Percentiles rank a stretch among this genome's conserved stretches.
phyloP scores from a whole-genome alignment of 1,140 invertebrate species.

The Drosophila punjabiensis region DNA sequence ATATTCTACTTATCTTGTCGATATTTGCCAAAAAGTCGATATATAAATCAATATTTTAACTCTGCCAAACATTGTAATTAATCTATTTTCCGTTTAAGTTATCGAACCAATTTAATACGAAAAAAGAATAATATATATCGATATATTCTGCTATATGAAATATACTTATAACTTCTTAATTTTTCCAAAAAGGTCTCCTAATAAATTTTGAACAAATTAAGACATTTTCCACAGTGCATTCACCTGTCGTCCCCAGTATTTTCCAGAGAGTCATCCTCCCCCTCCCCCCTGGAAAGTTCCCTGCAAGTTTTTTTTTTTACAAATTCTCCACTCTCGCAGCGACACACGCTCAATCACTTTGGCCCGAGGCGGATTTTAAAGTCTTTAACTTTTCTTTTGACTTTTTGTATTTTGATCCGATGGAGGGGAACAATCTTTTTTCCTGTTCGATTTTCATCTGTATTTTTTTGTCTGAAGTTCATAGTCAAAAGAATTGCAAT shows the following conservation, averaged over 20 bases:
- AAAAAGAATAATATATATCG: too few species aligned
- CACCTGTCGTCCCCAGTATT: slow-evolving; percentile 50
- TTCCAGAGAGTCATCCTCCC: slow-evolving; percentile 41
- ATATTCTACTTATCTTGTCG: not conserved
- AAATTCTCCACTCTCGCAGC: slow-evolving; percentile 57
- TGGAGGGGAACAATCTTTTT: slow-evolving; percentile 45
- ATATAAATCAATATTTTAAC: not conserved
- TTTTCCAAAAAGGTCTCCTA: too few species aligned
- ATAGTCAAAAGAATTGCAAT: slow-evolving; percentile 72
- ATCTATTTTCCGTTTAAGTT: too few species aligned
- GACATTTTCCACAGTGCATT: slow-evolving; percentile 5
- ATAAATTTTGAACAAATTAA: not conserved
- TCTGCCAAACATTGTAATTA: too few species aligned
- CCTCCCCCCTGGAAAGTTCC: slow-evolving; percentile 21
- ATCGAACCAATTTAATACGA: too few species aligned
- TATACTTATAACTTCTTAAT: too few species aligned
- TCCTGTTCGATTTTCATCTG: slow-evolving; percentile 32
- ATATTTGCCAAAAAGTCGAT: not conserved
- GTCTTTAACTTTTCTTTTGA: slow-evolving; percentile 83
- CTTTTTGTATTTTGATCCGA: slow-evolving; percentile 65
- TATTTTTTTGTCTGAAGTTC: slow-evolving; percentile 41
- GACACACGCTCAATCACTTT: slow-evolving; percentile 78
- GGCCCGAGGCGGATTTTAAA: slow-evolving; percentile 73
- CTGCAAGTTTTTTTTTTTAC: slow-evolving; percentile 56
- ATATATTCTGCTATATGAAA: too few species aligned